A percentile compares a stretch with the other conserved stretches of the same genome.
These are phyloP conservation scores for Tetropium fuscum DNA, from an alignment of 2,888 invertebrate species.

Conservation along the genomic window DNA sequence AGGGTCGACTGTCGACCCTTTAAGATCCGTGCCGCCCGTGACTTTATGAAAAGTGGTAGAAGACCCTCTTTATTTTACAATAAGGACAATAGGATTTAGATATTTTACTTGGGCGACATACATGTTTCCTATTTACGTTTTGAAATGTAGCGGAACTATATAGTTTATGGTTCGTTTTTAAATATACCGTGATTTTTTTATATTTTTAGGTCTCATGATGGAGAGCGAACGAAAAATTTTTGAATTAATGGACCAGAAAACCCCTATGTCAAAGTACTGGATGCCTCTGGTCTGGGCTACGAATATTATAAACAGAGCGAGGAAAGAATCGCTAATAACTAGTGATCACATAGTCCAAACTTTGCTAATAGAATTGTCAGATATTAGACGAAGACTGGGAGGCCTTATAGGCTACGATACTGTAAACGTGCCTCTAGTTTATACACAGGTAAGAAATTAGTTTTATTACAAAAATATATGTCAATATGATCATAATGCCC, in stretches of 20 bases:
- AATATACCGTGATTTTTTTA: too few relatives aligned
- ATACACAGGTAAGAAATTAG: slow-evolving; percentile 85
- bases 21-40: too few relatives aligned
- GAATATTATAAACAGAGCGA: slow-evolving; percentile 88
- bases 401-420: slow-evolving; percentile 91
- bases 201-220: slow-evolving; percentile 82
- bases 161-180: too few relatives aligned
- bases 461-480: too few relatives aligned
- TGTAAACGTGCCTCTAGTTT: slow-evolving; percentile 91
- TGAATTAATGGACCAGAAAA: slow-evolving; percentile 89
- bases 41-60: too few relatives aligned
- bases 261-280: slow-evolving; percentile 93
- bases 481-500: too few relatives aligned
- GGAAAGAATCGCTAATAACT: slow-evolving; percentile 85
- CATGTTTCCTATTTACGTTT: too few relatives aligned
- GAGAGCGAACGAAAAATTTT: slow-evolving; percentile 93
- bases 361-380: slow-evolving; percentile 87
- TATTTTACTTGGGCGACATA: too few relatives aligned
- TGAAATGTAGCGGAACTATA: too few relatives aligned
- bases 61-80: too few relatives aligned
- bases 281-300: slow-evolving; percentile 95
- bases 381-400: slow-evolving; percentile 86
- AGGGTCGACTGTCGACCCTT: too few relatives aligned
- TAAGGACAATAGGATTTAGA: too few relatives aligned
- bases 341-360: slow-evolving; percentile 95